Base-by-base conservation (phyloP, 2,888 invertebrate genomes). In the Prostheceraeus crozeri region DNA sequence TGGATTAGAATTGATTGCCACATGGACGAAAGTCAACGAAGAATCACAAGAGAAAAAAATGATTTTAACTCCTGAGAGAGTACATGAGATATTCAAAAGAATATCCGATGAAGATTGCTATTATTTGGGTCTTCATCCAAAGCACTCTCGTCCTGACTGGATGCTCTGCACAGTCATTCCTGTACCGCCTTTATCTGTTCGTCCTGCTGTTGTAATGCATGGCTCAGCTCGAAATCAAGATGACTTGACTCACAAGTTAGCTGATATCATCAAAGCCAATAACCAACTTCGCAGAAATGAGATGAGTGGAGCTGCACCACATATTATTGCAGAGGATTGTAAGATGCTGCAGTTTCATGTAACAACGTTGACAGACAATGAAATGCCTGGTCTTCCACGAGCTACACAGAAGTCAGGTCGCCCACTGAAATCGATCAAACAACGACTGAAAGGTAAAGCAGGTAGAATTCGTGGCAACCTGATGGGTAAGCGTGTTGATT, bases 401-500 rank as follows among this genome's bases (percentile, higher is more conserved):
- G 98, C 98, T 8, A 90, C 93, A 84, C 98, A 99, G 76, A 99
- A 99, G 77, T 94, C 94, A 0, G 98, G 98, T 2, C 87, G 98
- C 74, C 98, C 98, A 0, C 78, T 99, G 6, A 99, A 99, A 80
- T 93, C 98, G 0, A 82, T 99, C 56, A 98, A 98, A 76, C 89
- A 94, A 2, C 83, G 98, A 48, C 69, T 82, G 63, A 96, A 96
- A 78, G 94, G 96, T 19, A 99, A 99, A 75, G 98, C 99, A 83
- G 98, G 98, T 0, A 83, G 98, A 70, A 96, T 99, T 70, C 82
- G 98, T 77, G 98, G 98, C 69, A 99, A 99, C 77, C 83, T 99
- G 69, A 99, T 99, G 98, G 98, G 98, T 57, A 98, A 98, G 76
- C 90, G 98, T 81, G 98, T 99, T 0, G 98, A 99, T 74, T 99